These are phyloP conservation scores for Tamandua tetradactyla DNA, from an alignment of 2,797 vertebrate genomes.

Conservation along the genomic window DNA sequence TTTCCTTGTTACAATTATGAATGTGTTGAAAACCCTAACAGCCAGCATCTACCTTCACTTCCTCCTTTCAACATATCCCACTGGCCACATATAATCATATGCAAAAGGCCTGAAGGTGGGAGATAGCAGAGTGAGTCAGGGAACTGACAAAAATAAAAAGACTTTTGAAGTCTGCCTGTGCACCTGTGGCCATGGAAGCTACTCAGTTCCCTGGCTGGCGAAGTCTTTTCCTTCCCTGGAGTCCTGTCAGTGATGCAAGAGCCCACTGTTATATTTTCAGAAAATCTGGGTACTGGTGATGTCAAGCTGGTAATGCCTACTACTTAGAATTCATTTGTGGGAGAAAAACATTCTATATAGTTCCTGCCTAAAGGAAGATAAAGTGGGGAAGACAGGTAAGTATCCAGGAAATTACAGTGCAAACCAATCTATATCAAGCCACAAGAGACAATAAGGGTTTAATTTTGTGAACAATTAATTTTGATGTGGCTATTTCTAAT, in stretches of 20 bases:
- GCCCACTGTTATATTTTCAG: background rate
- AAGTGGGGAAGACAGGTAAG: background rate
- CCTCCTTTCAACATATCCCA: background rate
- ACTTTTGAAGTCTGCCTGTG: background rate
- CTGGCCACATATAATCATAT: background rate
- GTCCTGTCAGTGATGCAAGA: background rate
- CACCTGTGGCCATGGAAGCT: background rate
- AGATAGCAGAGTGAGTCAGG: background rate
- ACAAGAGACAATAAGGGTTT: background rate
- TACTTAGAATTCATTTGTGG: background rate
- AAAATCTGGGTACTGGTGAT: background rate
- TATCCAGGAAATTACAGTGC: background rate
- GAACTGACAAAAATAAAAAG: background rate
- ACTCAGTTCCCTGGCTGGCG: background rate
- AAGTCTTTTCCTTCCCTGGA: background rate
- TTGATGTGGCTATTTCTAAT: background rate
- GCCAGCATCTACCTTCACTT: background rate
- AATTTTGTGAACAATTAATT: background rate
- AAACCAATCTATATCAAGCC: background rate
- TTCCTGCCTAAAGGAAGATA: background rate
- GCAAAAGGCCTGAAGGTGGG: background rate
- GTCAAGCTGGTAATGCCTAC: background rate
- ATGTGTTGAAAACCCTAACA: background rate
- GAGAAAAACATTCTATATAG: conserved; percentile 22
- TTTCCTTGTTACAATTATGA: conserved; percentile 13